phyloP scores from a whole-genome alignment of 37 sponge, comb jelly and placozoan genomes.

The Halichondria panicea region DNA sequence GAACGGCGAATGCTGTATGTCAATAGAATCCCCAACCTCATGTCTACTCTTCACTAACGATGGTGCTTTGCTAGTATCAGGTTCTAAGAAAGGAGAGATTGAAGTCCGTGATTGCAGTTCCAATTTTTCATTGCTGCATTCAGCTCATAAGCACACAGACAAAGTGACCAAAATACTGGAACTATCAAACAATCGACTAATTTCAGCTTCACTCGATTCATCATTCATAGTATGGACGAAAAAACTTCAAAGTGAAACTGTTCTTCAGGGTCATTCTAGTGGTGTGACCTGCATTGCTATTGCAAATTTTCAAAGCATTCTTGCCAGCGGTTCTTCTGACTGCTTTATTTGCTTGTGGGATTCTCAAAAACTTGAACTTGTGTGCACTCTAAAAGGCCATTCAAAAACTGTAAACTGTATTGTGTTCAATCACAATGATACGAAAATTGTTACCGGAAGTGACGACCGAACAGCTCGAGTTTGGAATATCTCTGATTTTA shows the following conservation, averaged over 20 bases:
- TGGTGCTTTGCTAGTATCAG: constrained; percentile 18
- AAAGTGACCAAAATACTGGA: constrained; percentile 16
- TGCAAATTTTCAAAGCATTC: constrained; percentile 10
- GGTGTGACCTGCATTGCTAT: constrained; percentile 32
- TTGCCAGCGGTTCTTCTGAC: constrained; percentile 49
- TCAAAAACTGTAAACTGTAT: constrained; percentile 34
- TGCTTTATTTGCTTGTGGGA: constrained; percentile 41
- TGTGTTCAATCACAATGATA: constrained; percentile 4
- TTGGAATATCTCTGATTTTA: constrained; percentile 23
- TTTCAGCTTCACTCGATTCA: constrained; percentile 31
- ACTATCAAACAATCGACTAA: no score
- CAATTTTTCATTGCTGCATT: not conserved
- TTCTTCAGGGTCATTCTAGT: constrained; percentile 17
- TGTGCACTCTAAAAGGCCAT: constrained; percentile 38
- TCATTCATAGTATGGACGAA: constrained; percentile 23
- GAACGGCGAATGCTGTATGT: constrained; percentile 49
- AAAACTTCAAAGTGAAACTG: not conserved
- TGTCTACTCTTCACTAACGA: not conserved
- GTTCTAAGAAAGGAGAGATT: constrained; percentile 15
- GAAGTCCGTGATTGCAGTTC: constrained; percentile 5
- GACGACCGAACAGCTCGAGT: constrained; percentile 37
- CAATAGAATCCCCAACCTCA: constrained; percentile 22
- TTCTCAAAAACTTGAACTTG: not conserved
- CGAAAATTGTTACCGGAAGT: constrained; percentile 23
- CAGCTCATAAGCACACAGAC: constrained; percentile 12